These are phyloP conservation scores for Ochotona princeps DNA, from an alignment of 2,113 vertebrate genomes.

Conservation along the genomic window DNA sequence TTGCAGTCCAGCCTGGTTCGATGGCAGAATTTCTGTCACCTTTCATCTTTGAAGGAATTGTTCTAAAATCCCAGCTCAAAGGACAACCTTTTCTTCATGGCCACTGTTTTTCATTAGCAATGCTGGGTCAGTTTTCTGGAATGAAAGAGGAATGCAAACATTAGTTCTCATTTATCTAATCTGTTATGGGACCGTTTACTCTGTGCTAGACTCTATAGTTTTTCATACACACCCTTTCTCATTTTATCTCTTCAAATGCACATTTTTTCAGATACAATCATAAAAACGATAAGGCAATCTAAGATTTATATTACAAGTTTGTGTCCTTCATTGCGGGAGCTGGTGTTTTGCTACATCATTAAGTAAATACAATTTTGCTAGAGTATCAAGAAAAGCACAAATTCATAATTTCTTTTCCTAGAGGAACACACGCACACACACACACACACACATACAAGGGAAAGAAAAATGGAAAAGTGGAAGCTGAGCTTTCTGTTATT, in stretches of 20 bases:
- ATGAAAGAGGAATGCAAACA: not conserved
- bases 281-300: not conserved
- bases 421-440: not conserved
- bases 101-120: not conserved
- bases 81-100: not conserved
- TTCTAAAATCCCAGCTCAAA: not conserved
- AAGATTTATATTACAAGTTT: not conserved
- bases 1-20: too few relatives aligned
- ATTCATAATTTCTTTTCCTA: not conserved
- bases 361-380: slow-evolving; percentile 26
- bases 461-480: not conserved
- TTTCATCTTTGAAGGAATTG: not conserved
- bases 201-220: not conserved
- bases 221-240: not conserved
- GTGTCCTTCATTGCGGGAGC: not conserved
- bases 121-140: not conserved
- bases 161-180: not conserved
- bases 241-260: not conserved
- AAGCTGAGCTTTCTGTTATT: not conserved
- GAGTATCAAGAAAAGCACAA: not conserved
- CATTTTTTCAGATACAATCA: not conserved
- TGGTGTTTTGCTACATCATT: not conserved
- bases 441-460: not conserved
- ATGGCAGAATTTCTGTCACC: not conserved
- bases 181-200: not conserved